phyloP scores from a whole-genome alignment of 2,797 vertebrate genomes.

The Melanotaenia maccullochi region DNA sequence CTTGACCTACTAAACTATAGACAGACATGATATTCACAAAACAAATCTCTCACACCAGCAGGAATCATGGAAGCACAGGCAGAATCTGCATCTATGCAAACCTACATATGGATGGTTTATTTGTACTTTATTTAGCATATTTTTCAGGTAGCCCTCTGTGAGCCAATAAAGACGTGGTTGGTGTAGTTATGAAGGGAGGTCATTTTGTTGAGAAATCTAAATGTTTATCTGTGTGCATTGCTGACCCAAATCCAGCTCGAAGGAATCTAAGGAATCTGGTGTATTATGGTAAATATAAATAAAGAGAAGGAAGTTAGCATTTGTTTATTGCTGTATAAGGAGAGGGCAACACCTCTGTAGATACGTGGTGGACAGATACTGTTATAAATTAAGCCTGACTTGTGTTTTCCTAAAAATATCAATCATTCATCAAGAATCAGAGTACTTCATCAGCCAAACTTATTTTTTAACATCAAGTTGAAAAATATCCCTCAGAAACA shows the following conservation, averaged over 20 bases:
- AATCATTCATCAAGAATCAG: too few relatives aligned
- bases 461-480: neutral
- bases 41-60: constrained; percentile 33
- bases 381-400: constrained; percentile 7
- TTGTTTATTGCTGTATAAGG: constrained; percentile 38
- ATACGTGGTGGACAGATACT: constrained; percentile 14
- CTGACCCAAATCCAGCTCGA: constrained; percentile 47
- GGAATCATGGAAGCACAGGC: constrained; percentile 5
- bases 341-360: constrained; percentile 10
- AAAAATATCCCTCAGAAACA: constrained; percentile 7
- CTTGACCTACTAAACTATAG: constrained; percentile 60
- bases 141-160: constrained; percentile 39
- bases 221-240: constrained; percentile 60
- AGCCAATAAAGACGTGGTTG: constrained; percentile 44
- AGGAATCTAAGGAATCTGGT: constrained; percentile 63
- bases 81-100: constrained; percentile 19
- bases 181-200: constrained; percentile 45
- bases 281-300: constrained; percentile 52
- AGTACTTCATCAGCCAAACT: too few relatives aligned
- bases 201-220: constrained; percentile 44
- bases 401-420: neutral
- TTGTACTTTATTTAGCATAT: constrained; percentile 34
- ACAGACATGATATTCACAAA: constrained; percentile 31
- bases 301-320: constrained; percentile 44
- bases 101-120: constrained; percentile 16